phyloP scores from a whole-genome alignment of 2,888 invertebrate species.

The Junonia oenone region DNA sequence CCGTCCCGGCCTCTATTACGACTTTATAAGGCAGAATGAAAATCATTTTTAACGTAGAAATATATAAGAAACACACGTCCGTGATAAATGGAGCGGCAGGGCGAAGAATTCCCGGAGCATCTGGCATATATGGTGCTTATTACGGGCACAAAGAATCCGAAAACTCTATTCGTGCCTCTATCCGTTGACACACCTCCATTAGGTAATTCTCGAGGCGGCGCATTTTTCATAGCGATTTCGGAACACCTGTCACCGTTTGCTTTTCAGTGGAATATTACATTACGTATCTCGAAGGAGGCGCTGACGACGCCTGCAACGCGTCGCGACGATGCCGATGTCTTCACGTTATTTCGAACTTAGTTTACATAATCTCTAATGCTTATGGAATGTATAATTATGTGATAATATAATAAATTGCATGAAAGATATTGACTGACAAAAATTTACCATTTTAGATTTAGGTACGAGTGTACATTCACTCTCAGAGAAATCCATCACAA shows the following conservation, averaged over 20 bases:
- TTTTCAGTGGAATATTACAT: slow-evolving; percentile 66
- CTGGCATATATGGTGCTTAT: slow-evolving; percentile 59
- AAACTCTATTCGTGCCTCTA: slow-evolving; percentile 45
- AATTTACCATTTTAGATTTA: too few relatives aligned
- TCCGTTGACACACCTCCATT: slow-evolving; percentile 63
- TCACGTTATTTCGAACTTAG: neutral
- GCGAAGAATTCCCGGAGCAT: slow-evolving; percentile 34
- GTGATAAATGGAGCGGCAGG: slow-evolving; percentile 46
- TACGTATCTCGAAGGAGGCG: slow-evolving; percentile 52
- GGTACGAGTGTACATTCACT: too few relatives aligned
- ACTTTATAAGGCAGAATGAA: slow-evolving; percentile 69
- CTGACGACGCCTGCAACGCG: slow-evolving; percentile 13
- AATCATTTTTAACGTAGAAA: slow-evolving; percentile 60
- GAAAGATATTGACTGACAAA: too few relatives aligned
- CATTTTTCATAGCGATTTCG: slow-evolving; percentile 70
- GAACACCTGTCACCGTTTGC: slow-evolving; percentile 63
- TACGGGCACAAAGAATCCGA: slow-evolving; percentile 64
- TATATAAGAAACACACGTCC: slow-evolving; percentile 60
- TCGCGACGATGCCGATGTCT: neutral
- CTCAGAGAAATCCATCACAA: too few relatives aligned
- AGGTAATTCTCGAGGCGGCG: slow-evolving; percentile 59
- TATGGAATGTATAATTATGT: too few relatives aligned
- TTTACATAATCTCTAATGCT: too few relatives aligned
- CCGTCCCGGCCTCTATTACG: slow-evolving; percentile 47
- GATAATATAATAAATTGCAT: too few relatives aligned